Percentiles rank a stretch among this genome's conserved stretches.
These are phyloP conservation scores for Elysia chlorotica DNA, from an alignment of 1,140 invertebrate genomes.

Conservation along the genomic window DNA sequence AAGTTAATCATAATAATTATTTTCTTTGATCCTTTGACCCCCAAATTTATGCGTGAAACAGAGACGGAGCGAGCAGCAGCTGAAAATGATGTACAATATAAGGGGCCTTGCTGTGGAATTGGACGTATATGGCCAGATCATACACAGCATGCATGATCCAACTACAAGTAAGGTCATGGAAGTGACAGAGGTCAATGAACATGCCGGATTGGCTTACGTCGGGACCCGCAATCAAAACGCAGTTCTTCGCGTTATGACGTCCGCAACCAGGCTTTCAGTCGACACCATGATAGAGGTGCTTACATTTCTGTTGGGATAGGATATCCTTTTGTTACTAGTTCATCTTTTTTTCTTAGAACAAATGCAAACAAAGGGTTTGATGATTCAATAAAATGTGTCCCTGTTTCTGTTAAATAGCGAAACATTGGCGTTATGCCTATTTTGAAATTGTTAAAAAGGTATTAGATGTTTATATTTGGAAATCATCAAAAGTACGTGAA, in stretches of 20 bases:
- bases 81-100: conserved; percentile 69
- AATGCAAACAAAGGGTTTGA: too few species aligned
- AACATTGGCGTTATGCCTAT: too few species aligned
- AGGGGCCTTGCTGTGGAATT: conserved; percentile 62
- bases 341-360: too few species aligned
- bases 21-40: not conserved
- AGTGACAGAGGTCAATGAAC: conserved; percentile 57
- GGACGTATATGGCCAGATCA: conserved; percentile 52
- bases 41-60: too few species aligned
- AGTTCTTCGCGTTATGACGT: not conserved
- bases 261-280: not conserved
- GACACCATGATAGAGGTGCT: not conserved
- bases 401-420: too few species aligned
- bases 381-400: too few species aligned
- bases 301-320: too few species aligned
- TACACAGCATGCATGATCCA: conserved; percentile 57
- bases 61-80: conserved; percentile 62
- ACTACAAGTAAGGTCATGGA: conserved; percentile 46
- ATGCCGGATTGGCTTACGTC: conserved; percentile 65
- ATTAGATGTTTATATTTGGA: too few species aligned
- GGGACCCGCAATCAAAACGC: conserved; percentile 59
- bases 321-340: too few species aligned
- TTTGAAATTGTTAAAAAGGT: too few species aligned
- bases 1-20: not conserved
- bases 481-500: too few species aligned